Percentiles rank a stretch among this genome's conserved stretches.
phyloP scores from a whole-genome alignment of 1,140 invertebrate species.

The Odontomachus brunneus region DNA sequence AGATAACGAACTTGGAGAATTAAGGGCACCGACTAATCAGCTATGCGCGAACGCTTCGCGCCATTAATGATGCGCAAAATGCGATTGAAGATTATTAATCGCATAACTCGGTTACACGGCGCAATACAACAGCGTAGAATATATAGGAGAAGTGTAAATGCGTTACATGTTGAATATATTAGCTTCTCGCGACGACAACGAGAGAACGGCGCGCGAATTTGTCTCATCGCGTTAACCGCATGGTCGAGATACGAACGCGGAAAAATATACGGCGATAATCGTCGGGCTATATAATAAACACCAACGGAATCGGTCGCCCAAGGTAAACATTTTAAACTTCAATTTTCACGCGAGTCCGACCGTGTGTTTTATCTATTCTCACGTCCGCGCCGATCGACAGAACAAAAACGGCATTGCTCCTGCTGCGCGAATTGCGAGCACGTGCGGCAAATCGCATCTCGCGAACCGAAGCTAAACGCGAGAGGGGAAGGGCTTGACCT shows the following conservation, averaged over 20 bases:
- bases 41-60: neutral
- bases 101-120: neutral
- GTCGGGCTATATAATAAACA: neutral
- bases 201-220: neutral
- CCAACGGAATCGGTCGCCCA: neutral
- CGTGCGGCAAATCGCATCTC: slow-evolving; percentile 52
- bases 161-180: slow-evolving; percentile 18
- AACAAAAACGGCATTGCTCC: slow-evolving; percentile 16
- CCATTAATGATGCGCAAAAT: slow-evolving; percentile 27
- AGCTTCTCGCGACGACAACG: neutral
- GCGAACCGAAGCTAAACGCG: slow-evolving; percentile 8
- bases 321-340: slow-evolving; percentile 7
- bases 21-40: slow-evolving; percentile 28
- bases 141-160: neutral
- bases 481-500: slow-evolving; percentile 9
- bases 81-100: slow-evolving; percentile 46
- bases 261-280: neutral
- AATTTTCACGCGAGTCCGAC: slow-evolving; percentile 4
- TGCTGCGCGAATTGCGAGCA: slow-evolving; percentile 30
- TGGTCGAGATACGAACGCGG: neutral
- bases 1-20: slow-evolving; percentile 35
- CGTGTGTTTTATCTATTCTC: slow-evolving; percentile 22
- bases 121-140: neutral
- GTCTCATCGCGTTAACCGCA: neutral
- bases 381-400: neutral